phyloP scores from a whole-genome alignment of 2,797 vertebrate species.

The Pseudochromis fuscus region DNA sequence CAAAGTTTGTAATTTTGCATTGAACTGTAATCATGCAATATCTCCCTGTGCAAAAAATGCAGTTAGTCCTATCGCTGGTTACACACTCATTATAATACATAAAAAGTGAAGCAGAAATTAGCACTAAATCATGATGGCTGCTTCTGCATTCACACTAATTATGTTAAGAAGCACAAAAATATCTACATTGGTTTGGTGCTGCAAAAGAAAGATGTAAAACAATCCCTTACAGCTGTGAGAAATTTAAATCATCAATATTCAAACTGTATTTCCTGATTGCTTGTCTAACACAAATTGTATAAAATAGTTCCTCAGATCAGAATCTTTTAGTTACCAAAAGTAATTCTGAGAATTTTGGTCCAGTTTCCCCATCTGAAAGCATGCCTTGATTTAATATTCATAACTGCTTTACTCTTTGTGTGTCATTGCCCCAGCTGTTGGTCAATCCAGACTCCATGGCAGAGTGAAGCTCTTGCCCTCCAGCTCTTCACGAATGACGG shows the following conservation, averaged over 20 bases:
- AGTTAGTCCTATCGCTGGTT: too few species aligned
- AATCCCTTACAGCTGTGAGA: background rate
- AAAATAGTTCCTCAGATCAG: background rate
- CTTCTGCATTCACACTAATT: too few species aligned
- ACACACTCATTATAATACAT: background rate
- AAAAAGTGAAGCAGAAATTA: background rate
- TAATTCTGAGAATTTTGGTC: background rate
- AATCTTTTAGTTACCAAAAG: background rate
- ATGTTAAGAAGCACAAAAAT: background rate
- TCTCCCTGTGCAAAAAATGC: too few species aligned
- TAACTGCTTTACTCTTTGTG: too few species aligned
- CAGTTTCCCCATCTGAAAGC: too few species aligned
- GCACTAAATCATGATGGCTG: background rate
- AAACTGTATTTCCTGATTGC: background rate
- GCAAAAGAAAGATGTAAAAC: background rate
- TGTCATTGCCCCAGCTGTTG: too few species aligned
- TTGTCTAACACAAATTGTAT: background rate
- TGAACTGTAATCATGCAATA: background rate
- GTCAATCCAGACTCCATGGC: slow-evolving; percentile 67
- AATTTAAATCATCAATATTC: background rate
- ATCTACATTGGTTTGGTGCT: background rate
- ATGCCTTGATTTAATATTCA: too few species aligned
- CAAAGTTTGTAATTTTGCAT: too few species aligned
- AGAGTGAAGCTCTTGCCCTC: slow-evolving; percentile 60
- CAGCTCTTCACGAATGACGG: slow-evolving; percentile 67